Evolutionary conservation across 2,888 invertebrate genomes (phyloP), one percentile per base, ranked within the genome.

Genomic region (Idaea aversata): DNA sequence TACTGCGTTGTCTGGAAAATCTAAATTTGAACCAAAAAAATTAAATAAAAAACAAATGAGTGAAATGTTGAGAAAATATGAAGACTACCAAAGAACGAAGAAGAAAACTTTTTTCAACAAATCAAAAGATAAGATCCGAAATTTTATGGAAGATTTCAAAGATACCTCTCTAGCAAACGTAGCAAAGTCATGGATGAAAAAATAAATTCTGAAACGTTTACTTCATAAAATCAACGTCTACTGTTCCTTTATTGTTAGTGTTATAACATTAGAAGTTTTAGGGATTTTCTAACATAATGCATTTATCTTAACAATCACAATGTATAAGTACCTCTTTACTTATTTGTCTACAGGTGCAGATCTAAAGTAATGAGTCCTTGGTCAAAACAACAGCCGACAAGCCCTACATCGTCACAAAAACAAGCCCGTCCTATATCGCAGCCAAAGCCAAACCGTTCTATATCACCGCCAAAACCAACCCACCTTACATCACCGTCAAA

Each of bases 61-160:
- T 62, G 65, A 64, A 36, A 75, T 83, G 63, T 65, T 83, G 59
- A 59, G 66, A 16, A 69, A 78, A 5, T 83, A 79, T 59, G 74
- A 76, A 16, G 47, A 62, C n/a, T 62, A 64, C 15, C 70, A 70
- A 38, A 77, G 67, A 60, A 65, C 70, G 47, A 72, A 66, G 36
- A 73, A 66, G 34, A 69, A 38, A 35, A 66, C 47, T 47, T 47
- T 47, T 13, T 47, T 47, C 13, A 61, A 57, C 66, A 35, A 25
- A 62, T 67, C 36, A 61, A 62, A 63, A 69, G 15, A 72, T 63
- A 67, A 5, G 7, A 10, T 65, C n/a, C 70, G 38, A 71, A 68
- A 63, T 67, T 68, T 68, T 59, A 66, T 65, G 47, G 62, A 65
- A 38, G 62, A 60, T 15, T 38, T 57, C 61, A 57, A 35, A 34